Percentiles rank a stretch among this genome's conserved stretches.
Conservation (phyloP, 2,888 invertebrate species). For the Abrostola triplasia region DNA sequence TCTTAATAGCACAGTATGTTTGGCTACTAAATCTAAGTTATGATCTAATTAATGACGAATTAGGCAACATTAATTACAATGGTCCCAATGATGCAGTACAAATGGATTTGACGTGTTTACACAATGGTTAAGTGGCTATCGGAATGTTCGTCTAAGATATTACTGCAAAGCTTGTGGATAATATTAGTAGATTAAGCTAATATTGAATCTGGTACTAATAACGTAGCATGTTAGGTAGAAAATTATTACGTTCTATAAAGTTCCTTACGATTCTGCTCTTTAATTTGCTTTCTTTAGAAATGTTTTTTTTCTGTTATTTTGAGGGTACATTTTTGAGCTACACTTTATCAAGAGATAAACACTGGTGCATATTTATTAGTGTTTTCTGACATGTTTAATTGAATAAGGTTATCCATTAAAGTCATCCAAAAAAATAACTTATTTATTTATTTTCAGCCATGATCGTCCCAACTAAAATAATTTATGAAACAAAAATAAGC, state of each 20-base stretch:
- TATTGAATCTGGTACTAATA: not conserved
- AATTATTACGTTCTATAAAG: too few species aligned
- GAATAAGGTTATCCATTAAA: too few species aligned
- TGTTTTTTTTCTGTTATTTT: too few species aligned
- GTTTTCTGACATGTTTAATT: too few species aligned
- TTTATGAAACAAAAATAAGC: not conserved
- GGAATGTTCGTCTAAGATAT: slow-evolving; percentile 9
- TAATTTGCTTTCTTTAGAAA: too few species aligned
- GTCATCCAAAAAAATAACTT: not conserved
- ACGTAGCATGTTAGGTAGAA: not conserved
- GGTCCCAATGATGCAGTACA: slow-evolving; percentile 37
- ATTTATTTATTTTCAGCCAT: not conserved
- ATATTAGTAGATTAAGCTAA: not conserved
- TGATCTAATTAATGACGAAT: slow-evolving; percentile 50
- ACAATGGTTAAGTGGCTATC: slow-evolving; percentile 9
- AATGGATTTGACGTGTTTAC: slow-evolving; percentile 47
- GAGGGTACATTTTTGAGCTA: too few species aligned
- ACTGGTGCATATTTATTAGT: too few species aligned
- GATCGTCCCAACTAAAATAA: too few species aligned
- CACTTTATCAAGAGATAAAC: too few species aligned
- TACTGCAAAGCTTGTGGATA: not conserved
- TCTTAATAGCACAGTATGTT: slow-evolving; percentile 26
- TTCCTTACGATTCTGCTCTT: too few species aligned
- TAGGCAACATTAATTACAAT: slow-evolving; percentile 48
- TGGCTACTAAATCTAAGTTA: slow-evolving; percentile 45